These are phyloP conservation scores for Capra hircus DNA, from an alignment of 2,113 vertebrate species.

Conservation along the genomic window DNA sequence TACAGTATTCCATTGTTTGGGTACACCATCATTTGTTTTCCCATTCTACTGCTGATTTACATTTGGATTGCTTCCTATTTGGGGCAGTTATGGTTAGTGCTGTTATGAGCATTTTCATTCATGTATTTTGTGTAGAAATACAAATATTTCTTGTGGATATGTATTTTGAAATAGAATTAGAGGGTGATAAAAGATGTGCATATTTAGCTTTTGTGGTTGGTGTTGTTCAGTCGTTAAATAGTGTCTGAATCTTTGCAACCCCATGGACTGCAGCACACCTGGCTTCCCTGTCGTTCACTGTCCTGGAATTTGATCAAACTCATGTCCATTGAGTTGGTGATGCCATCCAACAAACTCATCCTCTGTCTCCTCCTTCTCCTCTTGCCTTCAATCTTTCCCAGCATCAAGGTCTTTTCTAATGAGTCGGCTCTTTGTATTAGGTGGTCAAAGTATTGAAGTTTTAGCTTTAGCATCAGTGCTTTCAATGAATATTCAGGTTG, in stretches of 20 bases:
- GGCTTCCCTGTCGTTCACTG: neutral
- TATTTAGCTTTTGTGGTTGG: neutral
- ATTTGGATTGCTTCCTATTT: neutral
- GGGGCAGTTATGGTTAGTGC: neutral
- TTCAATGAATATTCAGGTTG: neutral
- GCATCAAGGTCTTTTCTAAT: neutral
- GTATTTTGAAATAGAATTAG: neutral
- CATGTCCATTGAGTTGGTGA: neutral
- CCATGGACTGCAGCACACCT: neutral
- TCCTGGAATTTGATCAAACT: neutral
- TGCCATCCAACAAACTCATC: neutral
- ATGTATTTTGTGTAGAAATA: neutral
- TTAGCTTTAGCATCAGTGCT: neutral
- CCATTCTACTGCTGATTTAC: neutral
- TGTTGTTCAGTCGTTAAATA: neutral
- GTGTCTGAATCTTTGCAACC: neutral
- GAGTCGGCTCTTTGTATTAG: neutral
- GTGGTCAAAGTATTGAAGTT: neutral
- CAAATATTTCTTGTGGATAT: neutral
- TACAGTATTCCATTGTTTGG: neutral
- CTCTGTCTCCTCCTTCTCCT: neutral
- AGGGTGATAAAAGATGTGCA: neutral
- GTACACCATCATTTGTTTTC: neutral
- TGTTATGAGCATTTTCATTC: neutral
- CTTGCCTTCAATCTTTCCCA: neutral